Evolutionary conservation across 2,113 vertebrate species (phyloP).

Genomic region (Ochotona princeps): DNA sequence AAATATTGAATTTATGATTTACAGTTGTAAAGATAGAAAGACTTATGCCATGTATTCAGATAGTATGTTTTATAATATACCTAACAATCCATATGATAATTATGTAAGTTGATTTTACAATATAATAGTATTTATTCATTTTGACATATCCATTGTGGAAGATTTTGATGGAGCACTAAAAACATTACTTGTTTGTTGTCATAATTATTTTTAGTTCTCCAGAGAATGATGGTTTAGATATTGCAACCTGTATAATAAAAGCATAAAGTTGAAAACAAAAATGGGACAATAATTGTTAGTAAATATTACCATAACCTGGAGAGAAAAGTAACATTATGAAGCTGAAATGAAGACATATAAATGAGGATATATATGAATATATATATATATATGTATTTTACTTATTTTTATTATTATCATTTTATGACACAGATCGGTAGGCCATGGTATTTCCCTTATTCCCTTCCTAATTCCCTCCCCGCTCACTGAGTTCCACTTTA

Average conservation of each 20-base stretch:
- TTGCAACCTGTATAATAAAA: neutral
- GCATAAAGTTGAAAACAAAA: neutral
- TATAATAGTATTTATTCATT: neutral
- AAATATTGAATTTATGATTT: slow-evolving; percentile 14
- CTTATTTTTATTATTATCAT: no score
- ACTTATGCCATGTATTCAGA: neutral
- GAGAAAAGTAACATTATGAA: neutral
- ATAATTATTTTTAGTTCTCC: neutral
- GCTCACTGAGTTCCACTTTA: no score
- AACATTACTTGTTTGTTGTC: neutral
- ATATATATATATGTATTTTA: no score
- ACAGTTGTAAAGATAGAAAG: neutral
- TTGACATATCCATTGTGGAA: neutral
- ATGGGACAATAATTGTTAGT: neutral
- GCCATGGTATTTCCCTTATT: no score
- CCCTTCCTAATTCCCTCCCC: no score
- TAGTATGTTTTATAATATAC: neutral
- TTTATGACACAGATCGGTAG: no score
- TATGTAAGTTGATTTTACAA: neutral
- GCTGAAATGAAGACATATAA: neutral
- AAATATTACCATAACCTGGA: neutral
- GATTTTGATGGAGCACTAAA: neutral
- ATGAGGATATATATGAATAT: neutral
- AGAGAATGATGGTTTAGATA: neutral
- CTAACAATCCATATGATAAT: neutral